These are phyloP conservation scores for Watsonalla cultraria DNA, from an alignment of 2,888 invertebrate species.

Conservation along the genomic window DNA sequence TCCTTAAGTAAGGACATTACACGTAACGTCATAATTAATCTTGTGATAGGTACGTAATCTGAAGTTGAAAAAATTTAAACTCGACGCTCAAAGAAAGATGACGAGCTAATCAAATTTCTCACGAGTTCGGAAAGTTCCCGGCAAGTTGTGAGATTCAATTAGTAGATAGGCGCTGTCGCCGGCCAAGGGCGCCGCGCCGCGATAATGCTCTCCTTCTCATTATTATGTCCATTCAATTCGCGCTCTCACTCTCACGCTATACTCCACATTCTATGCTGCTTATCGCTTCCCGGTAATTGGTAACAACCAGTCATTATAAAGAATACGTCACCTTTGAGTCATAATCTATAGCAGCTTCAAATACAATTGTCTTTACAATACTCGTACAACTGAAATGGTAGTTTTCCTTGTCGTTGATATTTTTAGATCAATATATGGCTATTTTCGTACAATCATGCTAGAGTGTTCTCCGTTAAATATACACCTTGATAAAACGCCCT, in stretches of 20 bases:
- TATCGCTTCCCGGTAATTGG: background rate
- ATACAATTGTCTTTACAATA: no score
- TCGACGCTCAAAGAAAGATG: slow-evolving; percentile 56
- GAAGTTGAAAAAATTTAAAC: slow-evolving; percentile 51
- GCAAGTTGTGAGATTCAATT: slow-evolving; percentile 71
- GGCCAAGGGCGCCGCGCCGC: slow-evolving; percentile 10
- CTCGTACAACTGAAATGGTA: no score
- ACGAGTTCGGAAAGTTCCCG: slow-evolving; percentile 58
- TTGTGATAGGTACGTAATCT: slow-evolving; percentile 33
- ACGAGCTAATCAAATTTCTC: slow-evolving; percentile 68
- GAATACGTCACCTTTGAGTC: no score
- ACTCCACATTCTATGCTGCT: slow-evolving; percentile 18
- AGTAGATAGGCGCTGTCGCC: slow-evolving; percentile 53
- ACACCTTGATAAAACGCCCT: no score
- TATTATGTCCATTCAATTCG: slow-evolving; percentile 30
- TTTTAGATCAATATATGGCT: no score
- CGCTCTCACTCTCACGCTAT: slow-evolving; percentile 19
- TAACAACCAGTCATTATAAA: background rate
- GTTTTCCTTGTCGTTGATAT: no score
- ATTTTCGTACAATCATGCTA: no score
- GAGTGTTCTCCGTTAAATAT: no score
- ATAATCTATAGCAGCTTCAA: no score
- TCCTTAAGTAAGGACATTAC: slow-evolving; percentile 26
- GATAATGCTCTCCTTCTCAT: slow-evolving; percentile 33
- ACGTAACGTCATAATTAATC: slow-evolving; percentile 32